A percentile compares a stretch with the other conserved stretches of the same genome.
Evolutionary conservation across 2,113 vertebrate species (phyloP).

Genomic region (Protomyctophum bolini): DNA sequence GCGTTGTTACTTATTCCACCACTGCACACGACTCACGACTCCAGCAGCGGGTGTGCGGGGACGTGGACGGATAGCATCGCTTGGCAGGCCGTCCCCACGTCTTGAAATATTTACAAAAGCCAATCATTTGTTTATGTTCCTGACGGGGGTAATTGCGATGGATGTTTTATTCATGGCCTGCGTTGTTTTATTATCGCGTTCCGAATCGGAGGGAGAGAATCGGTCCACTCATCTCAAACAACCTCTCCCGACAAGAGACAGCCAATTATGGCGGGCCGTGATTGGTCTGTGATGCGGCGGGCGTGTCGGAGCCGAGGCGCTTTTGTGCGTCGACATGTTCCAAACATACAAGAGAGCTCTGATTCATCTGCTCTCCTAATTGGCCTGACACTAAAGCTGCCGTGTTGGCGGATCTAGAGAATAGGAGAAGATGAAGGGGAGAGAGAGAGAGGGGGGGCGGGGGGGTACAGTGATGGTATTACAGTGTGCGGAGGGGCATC

Average conservation of each 20-base stretch:
- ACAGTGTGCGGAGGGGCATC: too few species aligned
- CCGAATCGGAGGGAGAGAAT: slow-evolving; percentile 41
- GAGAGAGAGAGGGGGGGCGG: neutral
- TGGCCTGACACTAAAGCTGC: slow-evolving; percentile 55
- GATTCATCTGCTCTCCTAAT: slow-evolving; percentile 51
- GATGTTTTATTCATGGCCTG: slow-evolving; percentile 69
- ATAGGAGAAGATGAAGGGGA: slow-evolving; percentile 6
- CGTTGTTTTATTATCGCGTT: slow-evolving; percentile 57
- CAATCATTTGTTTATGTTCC: slow-evolving; percentile 67
- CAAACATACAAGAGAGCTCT: slow-evolving; percentile 46
- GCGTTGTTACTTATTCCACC: too few species aligned
- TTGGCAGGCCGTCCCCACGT: slow-evolving; percentile 20
- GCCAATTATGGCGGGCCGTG: slow-evolving; percentile 64
- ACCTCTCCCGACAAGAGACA: slow-evolving; percentile 43
- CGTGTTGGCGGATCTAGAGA: slow-evolving; percentile 30
- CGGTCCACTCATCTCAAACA: neutral
- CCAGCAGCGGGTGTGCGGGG: too few species aligned
- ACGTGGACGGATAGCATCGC: too few species aligned
- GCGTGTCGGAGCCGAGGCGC: slow-evolving; percentile 23
- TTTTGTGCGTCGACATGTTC: slow-evolving; percentile 31
- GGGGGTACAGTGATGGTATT: neutral
- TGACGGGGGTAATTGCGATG: slow-evolving; percentile 63
- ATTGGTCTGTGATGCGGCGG: slow-evolving; percentile 50
- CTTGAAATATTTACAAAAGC: slow-evolving; percentile 68
- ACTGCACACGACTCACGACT: too few species aligned